Evolutionary conservation across 2,113 vertebrate genomes (phyloP), one percentile per base, ranked within the genome.

Genomic region (Rhinolophus sinicus): DNA sequence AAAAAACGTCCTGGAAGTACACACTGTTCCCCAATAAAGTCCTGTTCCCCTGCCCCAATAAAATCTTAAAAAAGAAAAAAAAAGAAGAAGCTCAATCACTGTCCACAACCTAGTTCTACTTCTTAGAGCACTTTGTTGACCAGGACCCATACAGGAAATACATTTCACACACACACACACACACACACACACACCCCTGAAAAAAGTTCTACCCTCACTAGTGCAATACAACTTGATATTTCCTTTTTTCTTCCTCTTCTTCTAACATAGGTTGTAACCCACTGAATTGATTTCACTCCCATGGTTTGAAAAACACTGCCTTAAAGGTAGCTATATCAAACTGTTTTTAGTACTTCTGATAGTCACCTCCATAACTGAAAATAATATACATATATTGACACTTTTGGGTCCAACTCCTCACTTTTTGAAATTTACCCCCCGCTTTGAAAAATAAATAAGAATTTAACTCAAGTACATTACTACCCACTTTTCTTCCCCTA

Each of bases 361-460:
- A 50, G 44, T 47, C n/a, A 77, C 5, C 7, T 62, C 30, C 50
- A 40, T 50, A 58, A 21, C 35, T 85, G 58, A 85, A 83, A 81
- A 89, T 47, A 94, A 85, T 47, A 87, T 0, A 70, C 13, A 86
- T 13, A 69, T 11, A 76, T 47, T 50, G 26, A 30, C 75, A 44
- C 47, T 44, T 70, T 69, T 76, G 24, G 14, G 9, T 58, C 82
- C 40, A 69, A 69, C 24, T 54, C 16, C 40, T 82, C 33, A 64
- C 2, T 67, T 88, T 84, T 62, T 78, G 47, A 60, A 26, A 60
- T 73, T 78, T 64, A 84, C 8, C 58, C 30, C 62, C 65, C 10
- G 28, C 13, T 92, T 75, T 47, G 26, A 81, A 75, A 44, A 95
- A 80, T 52, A 44, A 95, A 85, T 38, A 56, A 88, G 19, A 89